Base-by-base conservation (phyloP, 2,888 invertebrate genomes). In the Caenorhabditis macrosperma region DNA sequence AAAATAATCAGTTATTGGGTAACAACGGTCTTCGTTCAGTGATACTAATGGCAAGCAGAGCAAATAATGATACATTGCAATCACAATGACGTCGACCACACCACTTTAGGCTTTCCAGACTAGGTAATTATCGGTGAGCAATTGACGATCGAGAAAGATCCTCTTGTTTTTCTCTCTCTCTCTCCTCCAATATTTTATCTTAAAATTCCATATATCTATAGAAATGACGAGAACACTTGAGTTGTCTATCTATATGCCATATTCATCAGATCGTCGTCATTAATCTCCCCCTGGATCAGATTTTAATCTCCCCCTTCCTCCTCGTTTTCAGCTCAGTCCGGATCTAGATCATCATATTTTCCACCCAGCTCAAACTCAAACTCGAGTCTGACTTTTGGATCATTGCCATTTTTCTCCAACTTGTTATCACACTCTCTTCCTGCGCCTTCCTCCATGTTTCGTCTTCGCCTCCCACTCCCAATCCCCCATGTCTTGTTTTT, bases 31-130 rank as follows among this genome's bases (percentile, higher is more conserved):
- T 35, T 46, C n/a, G 50, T 66, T 50, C 54, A 41, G 26, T 59
- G 59, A 60, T 69, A 50, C 60, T 59, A 69, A 60, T 60, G 52
- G 54, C 60, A 69, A 38, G 46, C 60, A 60, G 48, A 33, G 60
- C 60, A 69, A 69, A 69, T 69, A 69, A 69, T 69, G 60, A 69
- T 69, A 60, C 38, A 41, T 61, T 52, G 12, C 35, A 44, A 17
- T 59, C 44, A 41, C 22, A 69, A 52, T 69, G 69, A 69, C 69
- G 69, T 69, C 52, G 52, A n/a, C n/a, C 35, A 38, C 17, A 20
- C 54, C 24, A 48, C 48, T 48, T 10, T 68, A 38, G 24, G 33
- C 24, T 59, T 28, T 41, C 24, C 15, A 26, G 22, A 41, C 41
- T 24, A 4, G 24, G n/a, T n/a, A 41, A 7, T 52, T 26, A 41